Evolutionary conservation across 2,797 vertebrate genomes (phyloP).

Genomic region (Remorina albescens): DNA sequence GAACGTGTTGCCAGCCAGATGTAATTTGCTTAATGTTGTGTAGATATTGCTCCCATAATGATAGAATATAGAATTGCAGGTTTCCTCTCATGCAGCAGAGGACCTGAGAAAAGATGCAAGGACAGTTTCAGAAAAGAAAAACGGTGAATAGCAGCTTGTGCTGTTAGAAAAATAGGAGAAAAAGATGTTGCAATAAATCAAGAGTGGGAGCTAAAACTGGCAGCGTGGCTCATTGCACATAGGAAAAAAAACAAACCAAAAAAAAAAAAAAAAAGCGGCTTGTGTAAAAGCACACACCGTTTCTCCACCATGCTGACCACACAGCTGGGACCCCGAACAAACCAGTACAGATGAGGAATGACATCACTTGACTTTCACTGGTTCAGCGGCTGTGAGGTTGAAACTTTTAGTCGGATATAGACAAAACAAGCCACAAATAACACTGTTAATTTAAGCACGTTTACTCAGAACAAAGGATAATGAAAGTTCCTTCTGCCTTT

Average conservation of each 20-base stretch:
- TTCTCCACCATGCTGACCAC: constrained; percentile 57
- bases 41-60: constrained; percentile 77
- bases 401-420: background rate
- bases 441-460: background rate
- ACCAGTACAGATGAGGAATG: constrained; percentile 58
- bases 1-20: constrained; percentile 78
- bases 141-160: constrained; percentile 36
- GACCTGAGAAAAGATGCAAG: constrained; percentile 39
- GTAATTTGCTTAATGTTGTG: constrained; percentile 87
- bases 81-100: constrained; percentile 52
- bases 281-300: constrained; percentile 38
- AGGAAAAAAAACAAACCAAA: constrained; percentile 58
- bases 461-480: no score
- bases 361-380: constrained; percentile 41
- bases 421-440: constrained; percentile 7
- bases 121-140: constrained; percentile 27
- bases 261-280: no score
- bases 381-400: constrained; percentile 14
- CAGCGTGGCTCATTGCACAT: constrained; percentile 65
- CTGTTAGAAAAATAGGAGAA: constrained; percentile 25
- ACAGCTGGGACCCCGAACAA: constrained; percentile 52
- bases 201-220: constrained; percentile 33
- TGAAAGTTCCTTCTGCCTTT: constrained; percentile 60
- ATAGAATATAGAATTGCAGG: constrained; percentile 63
- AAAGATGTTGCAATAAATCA: constrained; percentile 67